phyloP scores from a whole-genome alignment of 2,797 vertebrate genomes.

The Micrastur ruficollis region DNA sequence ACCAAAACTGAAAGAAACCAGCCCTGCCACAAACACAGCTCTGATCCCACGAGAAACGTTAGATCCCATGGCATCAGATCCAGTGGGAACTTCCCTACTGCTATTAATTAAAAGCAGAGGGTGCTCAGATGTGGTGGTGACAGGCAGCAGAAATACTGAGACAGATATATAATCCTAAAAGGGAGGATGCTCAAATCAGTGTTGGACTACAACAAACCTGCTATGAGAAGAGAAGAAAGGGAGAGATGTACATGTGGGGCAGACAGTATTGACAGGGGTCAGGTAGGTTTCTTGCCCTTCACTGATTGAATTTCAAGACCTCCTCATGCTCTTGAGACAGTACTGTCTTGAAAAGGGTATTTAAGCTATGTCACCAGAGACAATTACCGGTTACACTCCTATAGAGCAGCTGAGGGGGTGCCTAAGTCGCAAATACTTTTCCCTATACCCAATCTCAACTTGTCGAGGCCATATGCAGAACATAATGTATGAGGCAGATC shows the following conservation, averaged over 20 bases:
- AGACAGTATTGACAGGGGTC: constrained; percentile 21
- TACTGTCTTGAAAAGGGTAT: not conserved
- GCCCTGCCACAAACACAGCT: not conserved
- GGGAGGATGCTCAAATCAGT: not conserved
- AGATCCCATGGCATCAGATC: not conserved
- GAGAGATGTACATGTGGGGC: not conserved
- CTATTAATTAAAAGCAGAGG: constrained; percentile 14
- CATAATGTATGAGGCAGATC: constrained; percentile 8
- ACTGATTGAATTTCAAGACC: constrained; percentile 27
- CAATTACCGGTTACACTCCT: not conserved
- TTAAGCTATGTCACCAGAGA: not conserved
- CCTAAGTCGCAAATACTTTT: not conserved
- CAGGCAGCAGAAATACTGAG: not conserved
- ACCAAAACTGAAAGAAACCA: not conserved
- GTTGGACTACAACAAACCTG: not conserved
- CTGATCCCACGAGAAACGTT: not conserved
- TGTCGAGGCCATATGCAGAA: not conserved
- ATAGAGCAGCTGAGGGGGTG: not conserved
- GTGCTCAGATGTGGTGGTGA: constrained; percentile 4
- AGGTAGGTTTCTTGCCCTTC: not conserved
- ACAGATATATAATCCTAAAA: not conserved
- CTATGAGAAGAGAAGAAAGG: not conserved
- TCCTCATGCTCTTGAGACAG: not conserved
- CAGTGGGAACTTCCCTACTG: not conserved
- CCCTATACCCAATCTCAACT: not conserved